Evolutionary conservation across 2,797 vertebrate genomes (phyloP).

Genomic region (Pygocentrus nattereri): DNA sequence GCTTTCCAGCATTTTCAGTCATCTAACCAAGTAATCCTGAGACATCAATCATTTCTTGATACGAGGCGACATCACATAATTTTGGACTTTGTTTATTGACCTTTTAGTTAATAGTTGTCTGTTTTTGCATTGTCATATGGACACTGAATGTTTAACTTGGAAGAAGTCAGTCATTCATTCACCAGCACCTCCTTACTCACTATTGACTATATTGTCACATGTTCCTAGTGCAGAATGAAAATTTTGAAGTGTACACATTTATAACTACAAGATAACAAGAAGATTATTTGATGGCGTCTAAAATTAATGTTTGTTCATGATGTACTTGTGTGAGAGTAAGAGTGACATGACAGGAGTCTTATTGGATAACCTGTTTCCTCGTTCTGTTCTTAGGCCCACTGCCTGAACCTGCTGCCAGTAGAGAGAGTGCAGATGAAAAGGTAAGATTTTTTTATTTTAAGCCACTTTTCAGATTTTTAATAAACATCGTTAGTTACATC

Average conservation of each 20-base stretch:
- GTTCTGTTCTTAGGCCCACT: constrained; percentile 75
- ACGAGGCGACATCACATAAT: background rate
- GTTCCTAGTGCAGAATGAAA: background rate
- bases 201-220: background rate
- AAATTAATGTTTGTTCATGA: background rate
- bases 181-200: background rate
- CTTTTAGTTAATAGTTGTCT: constrained; percentile 39
- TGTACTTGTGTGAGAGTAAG: background rate
- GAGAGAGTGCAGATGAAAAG: constrained; percentile 74
- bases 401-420: constrained; percentile 81
- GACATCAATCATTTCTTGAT: background rate
- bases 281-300: background rate
- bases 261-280: background rate
- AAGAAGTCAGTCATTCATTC: constrained; percentile 32
- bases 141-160: constrained; percentile 47
- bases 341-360: background rate
- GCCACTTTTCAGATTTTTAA: background rate
- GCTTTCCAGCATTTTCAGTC: background rate
- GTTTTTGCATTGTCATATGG: constrained; percentile 16
- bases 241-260: background rate
- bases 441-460: constrained; percentile 64
- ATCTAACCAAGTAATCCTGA: background rate
- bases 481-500: background rate
- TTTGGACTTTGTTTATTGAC: constrained; percentile 44
- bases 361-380: background rate